Conservation (phyloP, 2,113 vertebrate genomes). For the Verasper variegatus region DNA sequence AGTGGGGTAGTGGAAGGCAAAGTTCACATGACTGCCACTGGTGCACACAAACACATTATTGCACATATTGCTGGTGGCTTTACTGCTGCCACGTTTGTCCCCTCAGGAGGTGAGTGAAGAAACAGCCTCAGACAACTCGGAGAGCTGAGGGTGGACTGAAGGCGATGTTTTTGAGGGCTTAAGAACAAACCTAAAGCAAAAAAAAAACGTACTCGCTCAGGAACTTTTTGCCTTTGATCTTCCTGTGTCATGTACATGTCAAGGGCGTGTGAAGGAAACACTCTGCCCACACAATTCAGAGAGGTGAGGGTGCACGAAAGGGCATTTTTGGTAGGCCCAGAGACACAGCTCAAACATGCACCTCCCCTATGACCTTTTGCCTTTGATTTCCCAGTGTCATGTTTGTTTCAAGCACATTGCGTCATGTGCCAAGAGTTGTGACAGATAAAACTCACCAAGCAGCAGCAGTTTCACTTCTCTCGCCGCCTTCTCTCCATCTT, state of each 20-base stretch:
- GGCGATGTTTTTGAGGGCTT: neutral
- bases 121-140: conserved; percentile 3
- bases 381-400: neutral
- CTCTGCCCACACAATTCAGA: too few relatives aligned
- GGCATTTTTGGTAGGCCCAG: too few relatives aligned
- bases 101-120: neutral
- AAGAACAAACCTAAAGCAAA: neutral
- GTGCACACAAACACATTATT: neutral
- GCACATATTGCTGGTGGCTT: neutral
- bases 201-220: neutral
- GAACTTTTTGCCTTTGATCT: neutral
- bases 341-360: neutral
- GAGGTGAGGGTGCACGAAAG: neutral
- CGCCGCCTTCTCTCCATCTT: conserved; percentile 95
- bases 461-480: conserved; percentile 95
- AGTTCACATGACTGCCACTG: conserved; percentile 2
- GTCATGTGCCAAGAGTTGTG: conserved; percentile 5
- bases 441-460: conserved; percentile 84
- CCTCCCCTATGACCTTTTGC: neutral
- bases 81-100: conserved; percentile 40
- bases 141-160: neutral
- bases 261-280: neutral
- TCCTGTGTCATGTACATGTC: neutral
- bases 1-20: neutral
- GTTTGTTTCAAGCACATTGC: too few relatives aligned